Base-by-base conservation (phyloP, 2,888 invertebrate species). In the Tineola bisselliella region DNA sequence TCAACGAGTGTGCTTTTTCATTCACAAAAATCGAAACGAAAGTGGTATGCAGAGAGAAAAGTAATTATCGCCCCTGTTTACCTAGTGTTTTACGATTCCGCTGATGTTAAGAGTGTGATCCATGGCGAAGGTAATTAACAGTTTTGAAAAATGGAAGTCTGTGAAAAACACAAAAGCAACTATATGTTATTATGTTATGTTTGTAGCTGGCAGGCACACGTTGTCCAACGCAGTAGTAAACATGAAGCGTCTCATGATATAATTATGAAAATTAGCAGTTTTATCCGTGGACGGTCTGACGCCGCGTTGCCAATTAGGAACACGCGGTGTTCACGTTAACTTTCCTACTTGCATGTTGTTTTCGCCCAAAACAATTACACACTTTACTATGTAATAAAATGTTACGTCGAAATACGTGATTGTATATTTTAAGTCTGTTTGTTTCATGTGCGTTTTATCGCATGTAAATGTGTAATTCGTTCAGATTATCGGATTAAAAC, bases 251-350 rank as follows among this genome's bases (percentile, higher is more conserved):
- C 12, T 8, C 33, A 33, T 58, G 33, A 58, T 15, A 58, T 58
- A 58, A 58, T 58, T 58, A 58, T 58, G 58, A 58, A 58, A 58
- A 58, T 58, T 58, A 58, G 58, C 58, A 58, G 58, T 58, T 58
- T 58, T 58, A 58, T 58, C 31, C 33, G 31, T 15, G 33, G 58
- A n/a, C 58, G 33, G 33, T 15, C 58, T 58, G 58, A 58, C 58
- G 58, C 58, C 58, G 58, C 58, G 58, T 33, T 33, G 58, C 6
- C 33, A 33, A 58, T 58, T 58, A 58, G 15, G 31, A 4, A 15
- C 58, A 58, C 33, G 33, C 33, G 58, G 58, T 13, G 25, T 25
- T 25, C 18, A 12, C 58, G 33, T 58, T 58, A 17, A 31, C 58
- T 33, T 15, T 30, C 33, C 54, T 54, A 33, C 58, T 58, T 19